These are phyloP conservation scores for Bryconaethiops microstoma DNA, from an alignment of 2,797 vertebrate genomes.

Conservation along the genomic window DNA sequence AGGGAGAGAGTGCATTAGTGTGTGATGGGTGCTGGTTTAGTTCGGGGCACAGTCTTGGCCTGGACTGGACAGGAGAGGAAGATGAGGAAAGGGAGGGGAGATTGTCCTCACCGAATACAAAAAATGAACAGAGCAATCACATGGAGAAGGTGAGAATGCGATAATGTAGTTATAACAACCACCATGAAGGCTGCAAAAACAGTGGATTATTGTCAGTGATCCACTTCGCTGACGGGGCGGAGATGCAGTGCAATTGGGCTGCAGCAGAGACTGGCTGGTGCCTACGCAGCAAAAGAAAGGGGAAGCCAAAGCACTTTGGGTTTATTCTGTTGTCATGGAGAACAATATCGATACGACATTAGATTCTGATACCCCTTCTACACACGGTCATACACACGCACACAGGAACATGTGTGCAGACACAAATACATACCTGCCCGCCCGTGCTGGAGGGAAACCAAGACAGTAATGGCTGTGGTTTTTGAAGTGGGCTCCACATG, in stretches of 20 bases:
- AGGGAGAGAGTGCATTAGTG: not conserved
- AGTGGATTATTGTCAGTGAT: conserved; percentile 27
- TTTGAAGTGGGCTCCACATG: conserved; percentile 54
- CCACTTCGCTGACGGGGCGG: conserved; percentile 12
- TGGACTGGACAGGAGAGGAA: not conserved
- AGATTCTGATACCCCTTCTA: conserved; percentile 45
- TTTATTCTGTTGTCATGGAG: conserved; percentile 60
- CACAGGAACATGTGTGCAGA: conserved; percentile 32
- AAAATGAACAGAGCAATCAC: not conserved
- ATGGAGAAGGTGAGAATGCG: conserved; percentile 11
- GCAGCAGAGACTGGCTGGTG: conserved; percentile 20
- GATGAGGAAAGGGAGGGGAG: conserved; percentile 6
- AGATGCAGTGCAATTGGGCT: conserved; percentile 19
- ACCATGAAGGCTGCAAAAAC: conserved; percentile 22
- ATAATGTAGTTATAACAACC: conserved; percentile 16
- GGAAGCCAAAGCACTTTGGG: conserved; percentile 28
- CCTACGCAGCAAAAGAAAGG: not conserved
- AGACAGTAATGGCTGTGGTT: conserved; percentile 58
- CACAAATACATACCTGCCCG: conserved; percentile 52
- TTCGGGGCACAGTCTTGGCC: conserved; percentile 8
- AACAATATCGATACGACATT: conserved; percentile 57
- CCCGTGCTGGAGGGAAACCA: conserved; percentile 52
- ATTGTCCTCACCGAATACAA: not conserved
- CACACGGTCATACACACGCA: conserved; percentile 22
- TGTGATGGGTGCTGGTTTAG: not conserved